Evolutionary conservation across 2,888 invertebrate genomes (phyloP), one percentile per base, ranked within the genome.

Genomic region (Erynnis tages): DNA sequence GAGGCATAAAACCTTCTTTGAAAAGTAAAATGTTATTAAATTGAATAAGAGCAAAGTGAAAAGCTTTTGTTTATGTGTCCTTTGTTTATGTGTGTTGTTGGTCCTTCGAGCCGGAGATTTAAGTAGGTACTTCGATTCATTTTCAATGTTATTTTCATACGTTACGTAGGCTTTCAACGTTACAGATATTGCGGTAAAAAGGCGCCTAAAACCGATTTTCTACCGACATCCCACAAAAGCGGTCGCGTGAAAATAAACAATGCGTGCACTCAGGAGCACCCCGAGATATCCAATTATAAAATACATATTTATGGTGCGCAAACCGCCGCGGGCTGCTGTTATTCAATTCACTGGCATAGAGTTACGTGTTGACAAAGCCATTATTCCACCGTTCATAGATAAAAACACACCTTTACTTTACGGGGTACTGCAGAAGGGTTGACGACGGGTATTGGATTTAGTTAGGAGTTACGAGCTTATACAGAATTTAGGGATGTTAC

Each of bases 331-430:
- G 76, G 76, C 71, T 65, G 66, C 66, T 64, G 85, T 84, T 79
- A 85, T 77, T 77, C 72, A 73, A 85, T 79, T 81, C 82, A 65
- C 56, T 63, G 69, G 81, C 78, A 70, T 86, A 67, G 73, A 71
- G 74, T 85, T 86, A 77, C 85, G 71, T 85, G 87, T 86, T 87
- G 85, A 87, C 86, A 76, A 71, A 80, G 76, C 86, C 87, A 87
- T 87, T 84, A 84, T 65, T 68, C 67, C 66, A 64, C 58, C 57
- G 29, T 29, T 44, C 37, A 30, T 44, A 43, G 43, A 49, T 49
- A 50, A 29, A 50, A 50, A 44, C 21, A 40, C 40, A 52, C 44
- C 44, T 43, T 52, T 52, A 8, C 34, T 37, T 44, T 14, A 27
- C 27, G 11, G 17, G 19, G n/a, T n/a, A n/a, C n/a, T 34, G 29